Conservation (phyloP, 1,140 invertebrate genomes). For the Amyelois transitella region DNA sequence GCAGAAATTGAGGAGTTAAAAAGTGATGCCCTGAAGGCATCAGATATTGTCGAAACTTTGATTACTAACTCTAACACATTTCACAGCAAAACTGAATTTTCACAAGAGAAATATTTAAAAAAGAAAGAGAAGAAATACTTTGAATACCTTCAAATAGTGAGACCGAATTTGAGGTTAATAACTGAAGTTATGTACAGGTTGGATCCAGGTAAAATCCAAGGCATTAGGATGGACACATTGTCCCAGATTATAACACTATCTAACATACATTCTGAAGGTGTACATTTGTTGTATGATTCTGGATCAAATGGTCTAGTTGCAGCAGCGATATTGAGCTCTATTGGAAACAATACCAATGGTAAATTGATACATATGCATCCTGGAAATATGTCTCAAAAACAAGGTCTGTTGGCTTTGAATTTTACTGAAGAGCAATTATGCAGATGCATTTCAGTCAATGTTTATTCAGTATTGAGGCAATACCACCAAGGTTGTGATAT, state of each 20-base stretch:
- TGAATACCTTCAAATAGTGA: conserved; percentile 83
- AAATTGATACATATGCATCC: conserved; percentile 85
- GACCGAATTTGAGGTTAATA: conserved; percentile 84
- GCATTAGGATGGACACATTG: conserved; percentile 88
- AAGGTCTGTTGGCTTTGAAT: conserved; percentile 85
- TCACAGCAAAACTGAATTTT: conserved; percentile 90
- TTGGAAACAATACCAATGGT: conserved; percentile 78
- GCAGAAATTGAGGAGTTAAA: conserved; percentile 87
- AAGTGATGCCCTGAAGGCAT: conserved; percentile 82
- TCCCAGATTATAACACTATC: conserved; percentile 89
- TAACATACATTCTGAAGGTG: conserved; percentile 86
- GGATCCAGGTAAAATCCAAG: conserved; percentile 85
- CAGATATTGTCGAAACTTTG: conserved; percentile 89
- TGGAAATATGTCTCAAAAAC: conserved; percentile 85
- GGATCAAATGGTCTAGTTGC: conserved; percentile 88
- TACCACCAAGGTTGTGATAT: conserved; percentile 75
- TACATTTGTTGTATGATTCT: conserved; percentile 90
- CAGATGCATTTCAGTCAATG: conserved; percentile 81
- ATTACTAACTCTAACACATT: conserved; percentile 93
- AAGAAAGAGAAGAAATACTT: conserved; percentile 96
- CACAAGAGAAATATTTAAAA: conserved; percentile 94
- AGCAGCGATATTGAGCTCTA: conserved; percentile 85
- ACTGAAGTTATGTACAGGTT: conserved; percentile 86
- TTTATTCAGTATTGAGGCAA: conserved; percentile 82
- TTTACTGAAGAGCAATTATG: conserved; percentile 79